A percentile compares a stretch with the other conserved stretches of the same genome.
phyloP scores from a whole-genome alignment of 2,888 invertebrate species.

The Rotaria socialis region DNA sequence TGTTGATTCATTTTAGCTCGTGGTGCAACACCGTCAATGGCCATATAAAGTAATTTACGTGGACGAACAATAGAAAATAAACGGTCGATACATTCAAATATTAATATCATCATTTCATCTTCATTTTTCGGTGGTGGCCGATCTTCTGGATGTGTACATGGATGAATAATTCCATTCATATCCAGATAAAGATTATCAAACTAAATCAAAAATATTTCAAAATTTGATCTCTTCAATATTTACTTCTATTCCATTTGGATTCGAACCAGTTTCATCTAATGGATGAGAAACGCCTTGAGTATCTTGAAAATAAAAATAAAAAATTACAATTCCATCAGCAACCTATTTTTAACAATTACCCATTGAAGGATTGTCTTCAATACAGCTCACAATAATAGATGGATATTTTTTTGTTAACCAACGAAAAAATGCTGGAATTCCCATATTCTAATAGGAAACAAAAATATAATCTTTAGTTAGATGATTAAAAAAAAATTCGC shows the following conservation, averaged over 20 bases:
- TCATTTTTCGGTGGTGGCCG: slow-evolving; percentile 90
- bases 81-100: slow-evolving; percentile 95
- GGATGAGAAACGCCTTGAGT: slow-evolving; percentile 58
- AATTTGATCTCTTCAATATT: background rate
- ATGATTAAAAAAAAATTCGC: too few species aligned
- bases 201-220: slow-evolving; percentile 66
- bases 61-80: slow-evolving; percentile 87
- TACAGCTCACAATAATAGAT: slow-evolving; percentile 86
- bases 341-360: slow-evolving; percentile 62
- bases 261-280: slow-evolving; percentile 76
- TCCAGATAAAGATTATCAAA: slow-evolving; percentile 97
- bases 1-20: slow-evolving; percentile 99
- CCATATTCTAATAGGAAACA: slow-evolving; percentile 67
- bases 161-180: slow-evolving; percentile 99
- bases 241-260: slow-evolving; percentile 73
- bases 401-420: slow-evolving; percentile 96
- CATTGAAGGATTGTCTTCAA: slow-evolving; percentile 65
- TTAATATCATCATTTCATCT: slow-evolving; percentile 99
- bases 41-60: slow-evolving; percentile 86
- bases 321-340: too few species aligned
- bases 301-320: too few species aligned
- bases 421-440: slow-evolving; percentile 97
- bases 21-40: slow-evolving; percentile 97
- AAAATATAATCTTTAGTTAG: too few species aligned
- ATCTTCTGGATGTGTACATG: slow-evolving; percentile 98